These are phyloP conservation scores for Papilio xuthus DNA, from an alignment of 1,140 invertebrate genomes.

Conservation along the genomic window DNA sequence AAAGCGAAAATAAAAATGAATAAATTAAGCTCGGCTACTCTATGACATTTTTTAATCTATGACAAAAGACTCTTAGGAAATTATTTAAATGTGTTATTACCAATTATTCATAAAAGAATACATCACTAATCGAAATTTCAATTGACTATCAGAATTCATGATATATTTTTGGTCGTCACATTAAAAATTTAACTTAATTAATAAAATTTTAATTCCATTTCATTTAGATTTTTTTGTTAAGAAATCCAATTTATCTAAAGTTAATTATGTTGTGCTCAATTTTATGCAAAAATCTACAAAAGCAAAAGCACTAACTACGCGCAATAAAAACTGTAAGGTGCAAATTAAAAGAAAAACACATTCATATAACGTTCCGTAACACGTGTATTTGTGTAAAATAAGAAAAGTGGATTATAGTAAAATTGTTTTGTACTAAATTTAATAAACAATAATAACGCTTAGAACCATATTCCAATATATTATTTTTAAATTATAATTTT, in stretches of 20 bases:
- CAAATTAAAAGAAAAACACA: conserved; percentile 50
- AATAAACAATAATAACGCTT: background rate
- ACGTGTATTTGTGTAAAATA: conserved; percentile 38
- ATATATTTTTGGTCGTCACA: too few relatives aligned
- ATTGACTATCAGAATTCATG: background rate
- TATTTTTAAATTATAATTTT: background rate
- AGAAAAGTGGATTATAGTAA: background rate
- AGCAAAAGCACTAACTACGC: conserved; percentile 63
- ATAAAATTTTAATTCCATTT: background rate
- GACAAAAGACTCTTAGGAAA: background rate
- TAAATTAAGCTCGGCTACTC: conserved; percentile 57
- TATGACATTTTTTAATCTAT: conserved; percentile 9
- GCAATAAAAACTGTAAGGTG: conserved; percentile 57
- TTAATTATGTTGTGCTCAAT: background rate
- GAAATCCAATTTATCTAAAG: background rate
- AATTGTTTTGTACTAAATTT: background rate
- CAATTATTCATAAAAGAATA: too few relatives aligned
- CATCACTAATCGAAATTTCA: background rate
- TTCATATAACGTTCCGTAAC: conserved; percentile 28
- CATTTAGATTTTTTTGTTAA: background rate
- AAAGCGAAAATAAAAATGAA: conserved; percentile 72
- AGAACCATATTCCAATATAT: too few relatives aligned
- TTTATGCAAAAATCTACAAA: conserved; percentile 41
- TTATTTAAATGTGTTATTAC: background rate
- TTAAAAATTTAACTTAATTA: too few relatives aligned